Evolutionary conservation across 2,797 vertebrate genomes (phyloP).

Genomic region (Pseudomugil tenellus): DNA sequence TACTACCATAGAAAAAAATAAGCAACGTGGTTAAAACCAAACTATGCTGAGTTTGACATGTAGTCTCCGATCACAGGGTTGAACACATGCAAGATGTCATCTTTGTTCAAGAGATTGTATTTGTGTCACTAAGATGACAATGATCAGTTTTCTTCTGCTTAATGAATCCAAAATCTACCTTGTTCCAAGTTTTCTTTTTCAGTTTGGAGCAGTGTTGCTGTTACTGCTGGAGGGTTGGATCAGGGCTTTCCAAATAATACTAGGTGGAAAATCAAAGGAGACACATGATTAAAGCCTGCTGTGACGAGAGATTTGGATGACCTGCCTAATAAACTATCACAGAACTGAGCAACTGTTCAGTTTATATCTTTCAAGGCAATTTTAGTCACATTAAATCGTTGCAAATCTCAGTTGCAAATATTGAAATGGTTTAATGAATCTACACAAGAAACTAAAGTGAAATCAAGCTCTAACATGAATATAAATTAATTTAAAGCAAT

Average conservation of each 20-base stretch:
- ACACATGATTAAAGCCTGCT: constrained; percentile 68
- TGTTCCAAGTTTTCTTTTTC: constrained; percentile 21
- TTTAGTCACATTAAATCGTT: not conserved
- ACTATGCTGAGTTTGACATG: constrained; percentile 6
- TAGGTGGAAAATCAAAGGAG: constrained; percentile 76
- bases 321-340: constrained; percentile 13
- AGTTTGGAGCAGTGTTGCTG: constrained; percentile 21
- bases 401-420: not conserved
- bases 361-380: not conserved
- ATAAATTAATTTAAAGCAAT: not conserved
- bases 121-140: not conserved
- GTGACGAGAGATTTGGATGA: constrained; percentile 29
- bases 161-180: constrained; percentile 7
- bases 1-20: constrained; percentile 35
- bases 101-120: too few relatives aligned
- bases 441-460: not conserved
- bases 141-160: not conserved
- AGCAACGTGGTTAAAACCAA: constrained; percentile 30
- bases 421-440: not conserved
- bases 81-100: constrained; percentile 1
- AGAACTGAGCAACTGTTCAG: not conserved
- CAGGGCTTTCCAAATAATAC: constrained; percentile 69
- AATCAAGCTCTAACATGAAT: not conserved
- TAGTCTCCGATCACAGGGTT: not conserved
- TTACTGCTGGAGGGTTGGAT: constrained; percentile 50